Conservation (phyloP, 2,797 vertebrate genomes). For the Crenuchus spilurus region DNA sequence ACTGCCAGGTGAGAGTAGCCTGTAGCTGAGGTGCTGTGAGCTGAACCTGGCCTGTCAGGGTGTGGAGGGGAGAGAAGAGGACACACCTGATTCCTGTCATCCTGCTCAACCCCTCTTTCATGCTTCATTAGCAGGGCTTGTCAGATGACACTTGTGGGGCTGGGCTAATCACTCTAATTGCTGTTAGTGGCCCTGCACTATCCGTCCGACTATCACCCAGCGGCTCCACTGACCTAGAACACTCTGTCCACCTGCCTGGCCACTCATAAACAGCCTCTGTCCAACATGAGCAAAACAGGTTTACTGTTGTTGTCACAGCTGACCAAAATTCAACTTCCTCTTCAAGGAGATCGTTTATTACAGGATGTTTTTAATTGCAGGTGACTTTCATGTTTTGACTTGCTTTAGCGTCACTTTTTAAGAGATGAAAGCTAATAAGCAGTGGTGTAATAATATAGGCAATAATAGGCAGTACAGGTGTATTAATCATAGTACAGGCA, state of each 20-base stretch:
- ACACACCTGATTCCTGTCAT: constrained; percentile 24
- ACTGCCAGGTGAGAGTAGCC: constrained; percentile 16
- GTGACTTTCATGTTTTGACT: too few species aligned
- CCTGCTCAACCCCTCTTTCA: constrained; percentile 34
- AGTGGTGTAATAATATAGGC: too few species aligned
- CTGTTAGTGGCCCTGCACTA: constrained; percentile 20
- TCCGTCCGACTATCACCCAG: constrained; percentile 3
- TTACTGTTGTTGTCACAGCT: neutral
- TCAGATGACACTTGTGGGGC: constrained; percentile 38
- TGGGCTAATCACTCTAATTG: constrained; percentile 43
- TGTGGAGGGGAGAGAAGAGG: neutral
- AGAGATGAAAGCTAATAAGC: too few species aligned
- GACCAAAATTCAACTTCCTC: neutral
- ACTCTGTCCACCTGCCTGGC: constrained; percentile 18
- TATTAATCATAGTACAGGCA: too few species aligned
- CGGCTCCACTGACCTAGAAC: constrained; percentile 24
- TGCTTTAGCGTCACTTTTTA: too few species aligned
- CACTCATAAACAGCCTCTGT: neutral
- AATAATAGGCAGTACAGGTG: too few species aligned
- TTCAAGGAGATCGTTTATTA: too few species aligned
- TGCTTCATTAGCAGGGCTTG: constrained; percentile 53
- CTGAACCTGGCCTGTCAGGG: constrained; percentile 5
- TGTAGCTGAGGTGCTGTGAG: constrained; percentile 5
- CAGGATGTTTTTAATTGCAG: too few species aligned
- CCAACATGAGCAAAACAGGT: neutral